Conservation (phyloP, 2,797 vertebrate genomes). For the Amazona ochrocephala region DNA sequence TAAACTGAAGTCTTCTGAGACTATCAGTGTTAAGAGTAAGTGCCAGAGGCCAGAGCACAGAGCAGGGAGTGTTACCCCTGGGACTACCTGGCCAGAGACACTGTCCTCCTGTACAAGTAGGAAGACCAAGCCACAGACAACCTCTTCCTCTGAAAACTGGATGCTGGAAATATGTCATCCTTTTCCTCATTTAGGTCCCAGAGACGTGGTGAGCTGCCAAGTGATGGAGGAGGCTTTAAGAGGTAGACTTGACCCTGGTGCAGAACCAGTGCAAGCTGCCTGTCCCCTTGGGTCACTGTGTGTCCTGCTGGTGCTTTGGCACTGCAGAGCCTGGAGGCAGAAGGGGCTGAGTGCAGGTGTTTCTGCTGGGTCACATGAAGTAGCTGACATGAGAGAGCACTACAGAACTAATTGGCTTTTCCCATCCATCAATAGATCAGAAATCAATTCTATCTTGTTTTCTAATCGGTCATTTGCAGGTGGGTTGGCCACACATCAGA, state of each 20-base stretch:
- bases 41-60: neutral
- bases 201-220: neutral
- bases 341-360: fast-evolving
- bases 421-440: neutral
- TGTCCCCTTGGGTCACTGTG: neutral
- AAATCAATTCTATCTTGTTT: neutral
- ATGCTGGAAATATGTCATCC: neutral
- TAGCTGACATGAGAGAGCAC: neutral
- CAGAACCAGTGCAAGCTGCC: neutral
- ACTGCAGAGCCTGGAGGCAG: neutral
- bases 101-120: neutral
- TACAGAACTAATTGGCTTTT: neutral
- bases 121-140: neutral
- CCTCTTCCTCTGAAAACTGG: neutral
- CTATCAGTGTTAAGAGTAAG: neutral
- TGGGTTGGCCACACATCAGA: neutral
- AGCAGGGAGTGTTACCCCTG: neutral
- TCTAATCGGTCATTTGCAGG: neutral
- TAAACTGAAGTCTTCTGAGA: neutral
- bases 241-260: neutral
- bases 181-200: neutral
- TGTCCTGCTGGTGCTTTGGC: neutral
- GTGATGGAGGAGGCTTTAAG: neutral
- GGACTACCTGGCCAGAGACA: neutral
- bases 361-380: fast-evolving